Percentiles rank a stretch among this genome's conserved stretches.
These are phyloP conservation scores for Aelia acuminata DNA, from an alignment of 2,888 invertebrate species.

Conservation along the genomic window DNA sequence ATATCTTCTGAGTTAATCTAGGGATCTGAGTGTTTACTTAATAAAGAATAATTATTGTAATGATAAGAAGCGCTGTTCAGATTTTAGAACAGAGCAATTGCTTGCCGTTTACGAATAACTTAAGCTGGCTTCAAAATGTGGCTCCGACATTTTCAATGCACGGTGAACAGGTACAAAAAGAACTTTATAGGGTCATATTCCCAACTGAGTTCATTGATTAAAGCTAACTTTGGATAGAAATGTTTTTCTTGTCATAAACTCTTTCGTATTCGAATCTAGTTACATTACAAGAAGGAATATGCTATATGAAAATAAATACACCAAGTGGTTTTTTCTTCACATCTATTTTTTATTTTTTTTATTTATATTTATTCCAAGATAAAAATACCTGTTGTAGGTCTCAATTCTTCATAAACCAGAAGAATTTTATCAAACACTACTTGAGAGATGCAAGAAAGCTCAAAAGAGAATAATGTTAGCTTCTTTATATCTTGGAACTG, in stretches of 20 bases:
- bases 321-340: background rate
- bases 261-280: background rate
- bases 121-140: conserved; percentile 68
- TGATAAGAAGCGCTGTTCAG: conserved; percentile 63
- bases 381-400: conserved; percentile 65
- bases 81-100: conserved; percentile 64
- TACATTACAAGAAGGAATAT: background rate
- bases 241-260: background rate
- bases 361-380: too few relatives aligned
- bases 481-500: conserved; percentile 94
- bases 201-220: background rate
- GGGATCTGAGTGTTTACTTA: background rate
- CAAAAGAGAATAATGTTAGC: conserved; percentile 83
- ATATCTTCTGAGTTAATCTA: background rate
- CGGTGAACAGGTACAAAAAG: conserved; percentile 69
- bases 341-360: background rate
- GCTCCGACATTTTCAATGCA: conserved; percentile 71
- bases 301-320: background rate
- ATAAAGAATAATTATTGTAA: conserved; percentile 32
- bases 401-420: conserved; percentile 81
- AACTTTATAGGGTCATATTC: background rate
- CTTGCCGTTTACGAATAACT: conserved; percentile 62
- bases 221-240: background rate
- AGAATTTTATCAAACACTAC: conserved; percentile 82
- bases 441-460: conserved; percentile 78